These are phyloP conservation scores for Leucozona laternaria DNA, from an alignment of 2,888 invertebrate genomes.

Conservation along the genomic window DNA sequence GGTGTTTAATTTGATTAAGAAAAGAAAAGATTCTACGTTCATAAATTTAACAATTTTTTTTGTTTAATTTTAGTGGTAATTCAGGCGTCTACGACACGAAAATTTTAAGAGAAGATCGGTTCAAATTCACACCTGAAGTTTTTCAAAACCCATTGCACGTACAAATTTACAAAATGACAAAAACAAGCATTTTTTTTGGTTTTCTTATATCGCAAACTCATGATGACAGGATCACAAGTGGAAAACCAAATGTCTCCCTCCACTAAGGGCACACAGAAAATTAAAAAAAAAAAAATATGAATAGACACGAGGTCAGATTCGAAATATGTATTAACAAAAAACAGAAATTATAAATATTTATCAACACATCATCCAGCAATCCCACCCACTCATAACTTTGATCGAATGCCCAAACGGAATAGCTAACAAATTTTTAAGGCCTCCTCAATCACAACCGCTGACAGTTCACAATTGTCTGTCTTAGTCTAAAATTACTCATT, in stretches of 20 bases:
- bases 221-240: background rate
- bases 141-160: too few relatives aligned
- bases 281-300: background rate
- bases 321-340: background rate
- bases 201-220: too few relatives aligned
- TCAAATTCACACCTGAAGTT: too few relatives aligned
- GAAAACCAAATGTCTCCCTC: background rate
- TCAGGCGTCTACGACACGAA: too few relatives aligned
- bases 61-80: too few relatives aligned
- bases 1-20: too few relatives aligned
- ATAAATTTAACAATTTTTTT: too few relatives aligned
- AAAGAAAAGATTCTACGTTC: too few relatives aligned
- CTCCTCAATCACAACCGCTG: conserved; percentile 29
- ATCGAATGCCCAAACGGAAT: background rate
- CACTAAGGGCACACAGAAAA: background rate
- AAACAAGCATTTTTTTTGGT: background rate
- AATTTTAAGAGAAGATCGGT: too few relatives aligned
- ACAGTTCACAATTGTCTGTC: conserved; percentile 20
- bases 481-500: conserved; percentile 36
- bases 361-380: conserved; percentile 1
- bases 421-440: conserved; percentile 21
- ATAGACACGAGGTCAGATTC: conserved; percentile 27
- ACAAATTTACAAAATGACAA: too few relatives aligned
- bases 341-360: background rate
- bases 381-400: conserved; percentile 26